Conservation (phyloP, 1,140 invertebrate species). For the Drosophila sechellia region DNA sequence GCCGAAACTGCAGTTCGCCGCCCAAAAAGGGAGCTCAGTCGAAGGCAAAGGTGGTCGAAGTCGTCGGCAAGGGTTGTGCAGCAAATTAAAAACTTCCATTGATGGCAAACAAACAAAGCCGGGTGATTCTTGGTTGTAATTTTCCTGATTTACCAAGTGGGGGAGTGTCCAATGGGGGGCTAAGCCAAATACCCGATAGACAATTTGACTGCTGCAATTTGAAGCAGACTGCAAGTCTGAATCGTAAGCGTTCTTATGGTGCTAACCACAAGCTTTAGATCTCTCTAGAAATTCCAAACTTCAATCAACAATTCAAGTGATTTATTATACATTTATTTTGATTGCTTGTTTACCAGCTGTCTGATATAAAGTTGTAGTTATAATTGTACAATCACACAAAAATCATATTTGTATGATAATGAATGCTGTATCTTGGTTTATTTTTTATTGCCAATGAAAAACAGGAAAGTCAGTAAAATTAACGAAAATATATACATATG, state of each 20-base stretch:
- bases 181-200: slow-evolving; percentile 53
- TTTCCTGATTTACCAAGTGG: slow-evolving; percentile 38
- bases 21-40: background rate
- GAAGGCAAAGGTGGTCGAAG: slow-evolving; percentile 12
- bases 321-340: background rate
- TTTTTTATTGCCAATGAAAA: no score
- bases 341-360: no score
- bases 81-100: slow-evolving; percentile 79
- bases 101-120: slow-evolving; percentile 73
- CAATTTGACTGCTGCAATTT: slow-evolving; percentile 43
- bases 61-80: slow-evolving; percentile 31
- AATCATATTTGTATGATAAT: no score
- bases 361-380: no score
- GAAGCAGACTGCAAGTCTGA: background rate
- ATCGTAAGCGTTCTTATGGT: background rate
- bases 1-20: slow-evolving; percentile 68
- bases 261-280: background rate
- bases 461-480: no score
- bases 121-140: slow-evolving; percentile 70
- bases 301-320: background rate
- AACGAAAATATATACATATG: slow-evolving; percentile 23
- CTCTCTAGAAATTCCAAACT: background rate
- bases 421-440: no score
- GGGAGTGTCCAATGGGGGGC: background rate
- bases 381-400: no score